These are phyloP conservation scores for Atta texana DNA, from an alignment of 1,140 invertebrate species.

Conservation along the genomic window DNA sequence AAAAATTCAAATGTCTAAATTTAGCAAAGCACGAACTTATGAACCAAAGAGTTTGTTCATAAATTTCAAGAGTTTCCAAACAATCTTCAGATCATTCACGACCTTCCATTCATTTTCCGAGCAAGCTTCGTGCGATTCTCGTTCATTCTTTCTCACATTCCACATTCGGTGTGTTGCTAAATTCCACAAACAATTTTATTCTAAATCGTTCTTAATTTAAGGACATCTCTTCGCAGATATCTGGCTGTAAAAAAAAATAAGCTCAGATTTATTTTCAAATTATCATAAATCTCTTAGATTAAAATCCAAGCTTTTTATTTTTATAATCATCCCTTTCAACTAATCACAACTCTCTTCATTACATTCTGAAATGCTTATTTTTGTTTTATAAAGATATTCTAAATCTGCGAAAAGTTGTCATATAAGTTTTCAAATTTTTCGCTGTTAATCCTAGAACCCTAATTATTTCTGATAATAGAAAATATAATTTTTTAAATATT, in stretches of 20 bases:
- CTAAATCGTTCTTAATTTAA: constrained; percentile 49
- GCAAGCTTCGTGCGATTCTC: constrained; percentile 81
- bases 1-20: constrained; percentile 2
- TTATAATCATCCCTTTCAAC: background rate
- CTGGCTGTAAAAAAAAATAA: constrained; percentile 33
- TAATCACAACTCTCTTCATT: background rate
- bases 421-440: constrained; percentile 31
- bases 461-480: constrained; percentile 14
- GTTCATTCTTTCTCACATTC: constrained; percentile 29
- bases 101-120: constrained; percentile 70
- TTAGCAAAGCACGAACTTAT: background rate
- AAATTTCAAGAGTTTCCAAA: constrained; percentile 16
- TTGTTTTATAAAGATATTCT: constrained; percentile 1
- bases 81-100: constrained; percentile 42
- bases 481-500: constrained; percentile 34
- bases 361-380: background rate
- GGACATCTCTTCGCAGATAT: constrained; percentile 56
- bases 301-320: background rate
- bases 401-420: constrained; percentile 57
- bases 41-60: constrained; percentile 11
- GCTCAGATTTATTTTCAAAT: background rate
- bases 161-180: constrained; percentile 2
- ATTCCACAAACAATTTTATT: constrained; percentile 34
- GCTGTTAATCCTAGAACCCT: constrained; percentile 34
- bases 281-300: constrained; percentile 9